Evolutionary conservation across 2,113 vertebrate species (phyloP), one percentile per base, ranked within the genome.

Genomic region (Aegypius monachus): DNA sequence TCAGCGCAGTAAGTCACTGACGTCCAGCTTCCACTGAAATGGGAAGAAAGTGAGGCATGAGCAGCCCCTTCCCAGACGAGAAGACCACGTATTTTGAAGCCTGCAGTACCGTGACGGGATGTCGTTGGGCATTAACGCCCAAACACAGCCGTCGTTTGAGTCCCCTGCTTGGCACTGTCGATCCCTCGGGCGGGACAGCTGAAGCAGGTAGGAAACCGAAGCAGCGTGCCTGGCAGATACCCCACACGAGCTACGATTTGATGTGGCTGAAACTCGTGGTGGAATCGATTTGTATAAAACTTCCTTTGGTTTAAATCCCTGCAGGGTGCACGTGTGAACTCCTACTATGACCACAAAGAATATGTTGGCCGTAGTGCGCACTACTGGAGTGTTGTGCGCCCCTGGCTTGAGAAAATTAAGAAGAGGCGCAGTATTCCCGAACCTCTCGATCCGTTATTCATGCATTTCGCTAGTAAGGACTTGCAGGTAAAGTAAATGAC

Each of bases 71-170:
- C 45, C 8, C 32, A 40, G 77, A 29, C 4, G 11, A 61, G 40
- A 23, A 36, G 36, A 11, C 7, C 19, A 10, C 0, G 2, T 22
- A 11, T 45, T 55, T 50, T 38, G 82, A 61, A 73, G 81, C 31
- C 17, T 14, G 2, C 1, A 7, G 72, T 17, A 11, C 38, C 3
- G 32, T 31, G 38, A 27, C 2, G 0, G 1, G 27, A 11, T 22
- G 36, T 2, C 9, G 48, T 31, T 6, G 50, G 27, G 40, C 52
- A 21, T 12, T 48, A 34, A 34, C 42, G 48, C 0, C 3, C 40
- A 25, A 77, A 61, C 8, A 7, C 16, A 38, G 55, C 18, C 32
- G 2, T 7, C 8, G 1, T 16, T 32, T 6, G 23, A 27, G 26
- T 6, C 52, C 0, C 3, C 23, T 56, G 25, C 59, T 62, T 13